phyloP scores from a whole-genome alignment of 2,797 vertebrate species.

The Sarcoramphus papa region DNA sequence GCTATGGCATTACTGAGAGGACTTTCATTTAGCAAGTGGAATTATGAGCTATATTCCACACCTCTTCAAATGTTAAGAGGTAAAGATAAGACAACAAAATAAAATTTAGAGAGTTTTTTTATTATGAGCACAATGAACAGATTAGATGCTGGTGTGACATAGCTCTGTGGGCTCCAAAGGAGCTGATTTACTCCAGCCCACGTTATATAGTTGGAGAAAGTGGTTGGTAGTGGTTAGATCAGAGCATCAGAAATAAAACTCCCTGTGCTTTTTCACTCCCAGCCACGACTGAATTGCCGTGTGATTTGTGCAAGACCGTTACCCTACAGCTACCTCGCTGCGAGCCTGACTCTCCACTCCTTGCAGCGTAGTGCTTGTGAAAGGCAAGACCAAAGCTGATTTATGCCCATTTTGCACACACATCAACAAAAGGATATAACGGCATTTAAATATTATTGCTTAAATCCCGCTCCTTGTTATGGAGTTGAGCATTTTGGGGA shows the following conservation, averaged over 20 bases:
- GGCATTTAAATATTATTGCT: not conserved
- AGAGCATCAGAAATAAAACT: not conserved
- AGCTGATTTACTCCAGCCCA: not conserved
- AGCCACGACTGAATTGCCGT: accelerated
- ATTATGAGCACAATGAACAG: not conserved
- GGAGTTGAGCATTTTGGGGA: not conserved
- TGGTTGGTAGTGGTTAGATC: not conserved
- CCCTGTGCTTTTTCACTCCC: not conserved
- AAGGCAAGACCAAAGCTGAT: not conserved
- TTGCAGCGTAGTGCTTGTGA: not conserved
- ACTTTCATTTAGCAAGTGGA: not conserved
- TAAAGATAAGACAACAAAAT: not conserved
- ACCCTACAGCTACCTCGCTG: not conserved
- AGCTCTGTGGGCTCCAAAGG: not conserved
- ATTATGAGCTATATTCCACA: not conserved
- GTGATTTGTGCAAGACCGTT: not conserved
- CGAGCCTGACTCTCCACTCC: not conserved
- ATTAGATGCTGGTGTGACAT: not conserved
- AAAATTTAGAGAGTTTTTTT: not conserved
- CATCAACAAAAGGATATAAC: not conserved
- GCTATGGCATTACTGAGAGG: not conserved
- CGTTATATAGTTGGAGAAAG: not conserved
- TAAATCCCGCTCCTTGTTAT: not conserved
- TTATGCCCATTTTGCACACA: not conserved
- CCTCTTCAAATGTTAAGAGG: not conserved